Evolutionary conservation across 2,888 invertebrate species (phyloP).

Genomic region (Eupithecia subumbrata): DNA sequence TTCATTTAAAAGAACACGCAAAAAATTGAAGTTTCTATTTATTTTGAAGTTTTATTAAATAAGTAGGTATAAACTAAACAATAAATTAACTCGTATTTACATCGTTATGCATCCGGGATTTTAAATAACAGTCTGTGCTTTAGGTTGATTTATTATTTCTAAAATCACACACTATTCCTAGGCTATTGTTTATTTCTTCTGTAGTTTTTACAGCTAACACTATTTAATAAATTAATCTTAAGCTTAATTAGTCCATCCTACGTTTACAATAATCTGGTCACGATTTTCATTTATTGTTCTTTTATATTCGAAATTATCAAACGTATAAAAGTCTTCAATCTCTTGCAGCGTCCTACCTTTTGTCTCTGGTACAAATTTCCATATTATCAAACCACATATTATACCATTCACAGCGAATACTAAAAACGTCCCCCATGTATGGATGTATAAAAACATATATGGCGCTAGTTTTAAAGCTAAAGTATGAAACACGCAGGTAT

Average conservation of each 20-base stretch:
- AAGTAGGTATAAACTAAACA: not conserved
- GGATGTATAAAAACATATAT: conserved; percentile 30
- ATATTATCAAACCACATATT: conserved; percentile 21
- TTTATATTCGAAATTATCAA: not conserved
- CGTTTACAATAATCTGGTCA: not conserved
- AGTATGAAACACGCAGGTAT: conserved; percentile 19
- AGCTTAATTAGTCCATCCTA: not conserved
- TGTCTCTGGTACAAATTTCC: conserved; percentile 36
- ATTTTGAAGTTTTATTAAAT: not conserved
- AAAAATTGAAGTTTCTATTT: not conserved
- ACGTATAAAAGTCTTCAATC: conserved; percentile 30
- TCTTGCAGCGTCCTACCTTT: conserved; percentile 31
- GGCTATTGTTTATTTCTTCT: not conserved
- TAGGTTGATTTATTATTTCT: not conserved
- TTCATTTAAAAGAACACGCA: not conserved
- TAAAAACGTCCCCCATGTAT: conserved; percentile 30
- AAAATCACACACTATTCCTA: not conserved
- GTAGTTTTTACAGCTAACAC: not conserved
- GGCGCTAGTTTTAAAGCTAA: conserved; percentile 33
- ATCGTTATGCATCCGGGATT: not conserved
- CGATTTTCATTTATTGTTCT: not conserved
- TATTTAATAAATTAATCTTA: not conserved
- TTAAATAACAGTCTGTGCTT: not conserved
- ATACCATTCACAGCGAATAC: conserved; percentile 23
- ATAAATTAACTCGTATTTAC: not conserved